These are phyloP conservation scores for Ptilorrhoa leucosticta DNA, from an alignment of 2,113 vertebrate genomes.

Conservation along the genomic window DNA sequence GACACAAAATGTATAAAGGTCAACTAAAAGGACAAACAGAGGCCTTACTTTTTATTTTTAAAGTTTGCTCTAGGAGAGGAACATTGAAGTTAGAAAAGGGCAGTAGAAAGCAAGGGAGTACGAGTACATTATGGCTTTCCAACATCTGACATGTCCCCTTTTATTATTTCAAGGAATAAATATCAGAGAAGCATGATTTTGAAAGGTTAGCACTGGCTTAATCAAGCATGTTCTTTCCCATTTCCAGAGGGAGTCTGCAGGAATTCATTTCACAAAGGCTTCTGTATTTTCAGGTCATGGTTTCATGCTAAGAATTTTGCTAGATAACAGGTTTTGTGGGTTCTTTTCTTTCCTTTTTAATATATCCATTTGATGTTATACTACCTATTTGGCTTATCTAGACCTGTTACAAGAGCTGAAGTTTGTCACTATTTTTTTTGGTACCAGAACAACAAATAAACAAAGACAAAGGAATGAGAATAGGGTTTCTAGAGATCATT, in stretches of 20 bases:
- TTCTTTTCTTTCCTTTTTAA: background rate
- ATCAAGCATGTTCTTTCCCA: conserved; percentile 41
- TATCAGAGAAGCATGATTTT: conserved; percentile 29
- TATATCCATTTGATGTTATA: background rate
- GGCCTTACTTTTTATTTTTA: background rate
- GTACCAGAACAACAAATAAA: background rate
- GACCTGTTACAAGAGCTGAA: background rate
- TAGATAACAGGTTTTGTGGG: background rate
- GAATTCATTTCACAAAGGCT: background rate
- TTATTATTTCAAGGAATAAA: conserved; percentile 47
- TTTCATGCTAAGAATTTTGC: background rate
- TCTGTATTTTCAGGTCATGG: background rate
- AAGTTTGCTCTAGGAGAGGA: conserved; percentile 13
- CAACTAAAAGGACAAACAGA: background rate
- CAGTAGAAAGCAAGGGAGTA: background rate
- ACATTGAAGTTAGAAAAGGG: background rate
- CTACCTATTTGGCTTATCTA: background rate
- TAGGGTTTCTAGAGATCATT: background rate
- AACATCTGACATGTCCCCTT: background rate
- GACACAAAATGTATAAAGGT: background rate
- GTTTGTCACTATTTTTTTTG: background rate
- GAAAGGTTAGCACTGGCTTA: conserved; percentile 35
- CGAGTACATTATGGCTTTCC: background rate
- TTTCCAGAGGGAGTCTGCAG: conserved; percentile 10
- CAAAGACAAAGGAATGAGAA: background rate